phyloP scores from a whole-genome alignment of 1,140 invertebrate genomes.

The Scaptodrosophila lebanonensis region DNA sequence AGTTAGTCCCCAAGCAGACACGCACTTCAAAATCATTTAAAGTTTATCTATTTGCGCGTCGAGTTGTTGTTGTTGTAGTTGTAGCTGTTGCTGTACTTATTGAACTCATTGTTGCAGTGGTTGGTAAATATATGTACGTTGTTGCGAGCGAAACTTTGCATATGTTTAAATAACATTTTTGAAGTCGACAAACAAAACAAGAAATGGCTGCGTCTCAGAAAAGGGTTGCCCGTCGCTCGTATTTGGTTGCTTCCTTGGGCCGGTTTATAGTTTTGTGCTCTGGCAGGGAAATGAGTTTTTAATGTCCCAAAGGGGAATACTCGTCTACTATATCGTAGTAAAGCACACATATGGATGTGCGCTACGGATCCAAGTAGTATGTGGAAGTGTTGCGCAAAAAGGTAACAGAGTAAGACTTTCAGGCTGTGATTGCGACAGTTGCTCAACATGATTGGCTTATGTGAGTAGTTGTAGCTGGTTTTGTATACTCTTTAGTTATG shows the following conservation, averaged over 20 bases:
- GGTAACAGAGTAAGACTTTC: too few relatives aligned
- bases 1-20: conserved; percentile 5
- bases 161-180: conserved; percentile 52
- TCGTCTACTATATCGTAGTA: not conserved
- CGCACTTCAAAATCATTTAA: conserved; percentile 52
- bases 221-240: conserved; percentile 35
- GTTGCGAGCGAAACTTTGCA: conserved; percentile 42
- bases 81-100: conserved; percentile 17
- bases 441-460: too few relatives aligned
- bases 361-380: not conserved
- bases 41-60: conserved; percentile 46
- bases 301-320: conserved; percentile 76
- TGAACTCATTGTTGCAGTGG: conserved; percentile 12
- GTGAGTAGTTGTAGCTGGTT: too few relatives aligned
- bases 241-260: not conserved
- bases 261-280: conserved; percentile 28
- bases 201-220: conserved; percentile 13
- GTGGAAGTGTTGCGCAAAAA: not conserved
- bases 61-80: conserved; percentile 17
- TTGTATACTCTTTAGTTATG: too few relatives aligned
- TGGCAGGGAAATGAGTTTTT: conserved; percentile 69
- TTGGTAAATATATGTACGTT: conserved; percentile 12
- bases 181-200: conserved; percentile 49
- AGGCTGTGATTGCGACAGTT: too few relatives aligned
- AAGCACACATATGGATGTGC: conserved; percentile 19